phyloP scores from a whole-genome alignment of 1,140 invertebrate genomes.

The Gonatopus flavifemur region DNA sequence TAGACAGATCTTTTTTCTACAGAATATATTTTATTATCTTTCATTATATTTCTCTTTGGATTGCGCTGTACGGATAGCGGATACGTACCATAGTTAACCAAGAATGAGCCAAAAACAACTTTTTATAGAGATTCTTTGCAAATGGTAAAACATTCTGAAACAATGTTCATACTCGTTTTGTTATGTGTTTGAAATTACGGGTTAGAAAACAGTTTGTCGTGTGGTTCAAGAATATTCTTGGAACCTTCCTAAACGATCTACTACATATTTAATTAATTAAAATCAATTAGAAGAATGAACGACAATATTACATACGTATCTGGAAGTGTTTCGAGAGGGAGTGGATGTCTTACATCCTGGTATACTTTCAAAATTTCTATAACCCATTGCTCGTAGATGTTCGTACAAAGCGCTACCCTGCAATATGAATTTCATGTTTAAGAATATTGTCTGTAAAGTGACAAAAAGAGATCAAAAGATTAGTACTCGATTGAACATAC shows the following conservation, averaged over 20 bases:
- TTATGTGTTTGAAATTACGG: no score
- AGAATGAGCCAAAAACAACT: constrained; percentile 16
- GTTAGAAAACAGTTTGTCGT: no score
- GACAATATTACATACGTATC: constrained; percentile 16
- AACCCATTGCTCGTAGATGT: constrained; percentile 41
- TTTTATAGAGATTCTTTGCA: constrained; percentile 17
- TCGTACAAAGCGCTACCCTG: constrained; percentile 46
- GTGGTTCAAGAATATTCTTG: no score
- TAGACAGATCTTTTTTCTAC: constrained; percentile 26
- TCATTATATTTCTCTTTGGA: background rate
- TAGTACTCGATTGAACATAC: no score
- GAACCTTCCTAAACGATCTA: no score
- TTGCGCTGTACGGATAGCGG: no score
- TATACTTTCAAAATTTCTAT: constrained; percentile 44
- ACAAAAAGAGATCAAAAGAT: no score
- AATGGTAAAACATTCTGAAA: constrained; percentile 19
- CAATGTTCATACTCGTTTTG: constrained; percentile 9
- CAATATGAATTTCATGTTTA: background rate
- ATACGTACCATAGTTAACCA: constrained; percentile 20
- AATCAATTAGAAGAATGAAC: background rate
- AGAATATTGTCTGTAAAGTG: no score
- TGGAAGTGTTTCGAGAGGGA: constrained; percentile 1
- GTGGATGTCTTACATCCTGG: constrained; percentile 15
- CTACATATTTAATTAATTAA: no score
- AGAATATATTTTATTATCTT: constrained; percentile 4